phyloP scores from a whole-genome alignment of 2,113 vertebrate genomes.

The Rostratula benghalensis region DNA sequence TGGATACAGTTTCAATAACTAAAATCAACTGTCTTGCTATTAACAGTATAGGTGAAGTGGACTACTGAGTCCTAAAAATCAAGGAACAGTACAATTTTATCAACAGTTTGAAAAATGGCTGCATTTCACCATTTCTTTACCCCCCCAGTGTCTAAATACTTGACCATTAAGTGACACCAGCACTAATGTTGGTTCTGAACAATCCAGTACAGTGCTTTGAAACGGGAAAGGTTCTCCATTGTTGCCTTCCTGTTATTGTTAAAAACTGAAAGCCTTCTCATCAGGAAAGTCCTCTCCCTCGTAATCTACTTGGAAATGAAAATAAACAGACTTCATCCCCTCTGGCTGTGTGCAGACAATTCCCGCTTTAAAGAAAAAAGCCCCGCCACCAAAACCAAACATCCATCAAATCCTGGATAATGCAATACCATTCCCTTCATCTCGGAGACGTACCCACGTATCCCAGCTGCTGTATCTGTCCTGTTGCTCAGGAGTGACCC shows the following conservation, averaged over 20 bases:
- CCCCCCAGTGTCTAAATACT: not conserved
- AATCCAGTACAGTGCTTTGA: not conserved
- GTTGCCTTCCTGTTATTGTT: constrained; percentile 72
- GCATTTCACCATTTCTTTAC: not conserved
- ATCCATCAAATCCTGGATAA: not conserved
- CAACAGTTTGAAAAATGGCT: not conserved
- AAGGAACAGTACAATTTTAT: not conserved
- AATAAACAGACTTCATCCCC: constrained; percentile 1
- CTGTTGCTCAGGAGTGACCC: not conserved
- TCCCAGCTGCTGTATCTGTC: not conserved
- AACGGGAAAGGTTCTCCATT: not conserved
- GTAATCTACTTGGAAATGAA: constrained; percentile 2
- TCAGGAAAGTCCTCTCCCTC: constrained; percentile 19
- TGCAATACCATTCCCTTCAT: not conserved
- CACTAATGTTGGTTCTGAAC: not conserved
- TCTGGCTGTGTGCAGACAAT: not conserved
- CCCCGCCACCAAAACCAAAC: not conserved
- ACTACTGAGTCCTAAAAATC: not conserved
- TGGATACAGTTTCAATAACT: not conserved
- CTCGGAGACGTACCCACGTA: constrained; percentile 46
- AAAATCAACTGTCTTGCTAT: not conserved
- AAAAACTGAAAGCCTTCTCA: constrained; percentile 9
- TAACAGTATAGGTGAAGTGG: not conserved
- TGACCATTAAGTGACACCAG: not conserved
- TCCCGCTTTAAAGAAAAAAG: not conserved